Conservation (phyloP, 2,888 invertebrate genomes). For the Ophion costatus region DNA sequence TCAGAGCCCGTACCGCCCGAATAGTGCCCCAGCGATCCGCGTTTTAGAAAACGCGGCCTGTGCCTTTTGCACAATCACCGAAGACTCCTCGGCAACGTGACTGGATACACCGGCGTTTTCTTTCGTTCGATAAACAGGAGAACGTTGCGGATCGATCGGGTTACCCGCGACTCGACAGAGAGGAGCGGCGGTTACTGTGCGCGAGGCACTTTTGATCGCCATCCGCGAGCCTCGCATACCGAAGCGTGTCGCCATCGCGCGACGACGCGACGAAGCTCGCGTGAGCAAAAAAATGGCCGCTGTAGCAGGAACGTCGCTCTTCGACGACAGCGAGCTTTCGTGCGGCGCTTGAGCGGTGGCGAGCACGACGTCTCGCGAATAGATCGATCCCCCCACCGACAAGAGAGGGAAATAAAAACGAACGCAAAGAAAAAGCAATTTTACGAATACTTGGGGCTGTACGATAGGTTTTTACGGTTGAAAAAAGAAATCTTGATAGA, state of each 20-base stretch:
- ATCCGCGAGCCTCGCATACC: background rate
- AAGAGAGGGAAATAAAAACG: constrained; percentile 20
- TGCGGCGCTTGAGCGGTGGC: constrained; percentile 67
- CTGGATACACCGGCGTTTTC: too few relatives aligned
- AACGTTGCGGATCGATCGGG: too few relatives aligned
- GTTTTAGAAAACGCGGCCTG: too few relatives aligned
- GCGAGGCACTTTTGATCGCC: too few relatives aligned
- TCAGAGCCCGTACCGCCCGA: too few relatives aligned
- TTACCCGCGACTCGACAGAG: too few relatives aligned
- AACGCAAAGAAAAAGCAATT: constrained; percentile 11
- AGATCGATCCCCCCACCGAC: constrained; percentile 64
- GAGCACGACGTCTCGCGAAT: constrained; percentile 67
- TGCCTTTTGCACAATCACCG: too few relatives aligned
- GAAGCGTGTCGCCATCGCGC: constrained; percentile 64
- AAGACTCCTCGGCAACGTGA: too few relatives aligned
- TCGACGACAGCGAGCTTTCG: constrained; percentile 61
- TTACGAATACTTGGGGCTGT: constrained; percentile 33
- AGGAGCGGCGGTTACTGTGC: too few relatives aligned
- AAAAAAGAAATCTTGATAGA: constrained; percentile 1
- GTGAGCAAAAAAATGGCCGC: constrained; percentile 63
- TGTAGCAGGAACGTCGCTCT: constrained; percentile 58
- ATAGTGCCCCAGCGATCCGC: too few relatives aligned
- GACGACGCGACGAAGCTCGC: constrained; percentile 56
- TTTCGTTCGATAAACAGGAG: too few relatives aligned
- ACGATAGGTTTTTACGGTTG: constrained; percentile 10